A percentile compares a stretch with the other conserved stretches of the same genome.
phyloP scores from a whole-genome alignment of 2,888 invertebrate genomes.

The Prosapia bicincta region DNA sequence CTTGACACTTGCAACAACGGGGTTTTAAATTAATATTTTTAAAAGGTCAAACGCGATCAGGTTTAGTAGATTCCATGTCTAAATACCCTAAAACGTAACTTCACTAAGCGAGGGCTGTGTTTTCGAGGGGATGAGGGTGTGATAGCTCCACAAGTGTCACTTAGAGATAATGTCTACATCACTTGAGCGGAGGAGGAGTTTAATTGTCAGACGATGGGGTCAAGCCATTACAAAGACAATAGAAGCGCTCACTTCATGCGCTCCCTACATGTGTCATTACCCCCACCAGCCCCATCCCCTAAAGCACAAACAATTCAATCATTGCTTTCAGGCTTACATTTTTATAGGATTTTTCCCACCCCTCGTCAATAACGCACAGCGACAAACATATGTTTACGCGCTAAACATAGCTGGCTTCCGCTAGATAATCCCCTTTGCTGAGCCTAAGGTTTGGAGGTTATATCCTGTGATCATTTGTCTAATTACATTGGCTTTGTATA shows the following conservation, averaged over 20 bases:
- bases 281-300: not conserved
- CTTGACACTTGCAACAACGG: no score
- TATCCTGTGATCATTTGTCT: no score
- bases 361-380: not conserved
- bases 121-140: not conserved
- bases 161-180: conserved; percentile 18
- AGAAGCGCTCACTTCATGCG: not conserved
- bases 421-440: no score
- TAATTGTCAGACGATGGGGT: conserved; percentile 28
- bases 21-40: no score
- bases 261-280: not conserved
- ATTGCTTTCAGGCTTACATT: not conserved
- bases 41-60: no score
- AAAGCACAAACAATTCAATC: not conserved
- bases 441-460: no score
- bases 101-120: no score
- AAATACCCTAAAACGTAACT: no score
- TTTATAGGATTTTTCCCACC: not conserved
- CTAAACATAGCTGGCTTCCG: not conserved
- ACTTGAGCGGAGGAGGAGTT: not conserved
- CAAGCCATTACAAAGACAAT: conserved; percentile 24
- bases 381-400: not conserved
- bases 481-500: no score
- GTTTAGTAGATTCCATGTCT: no score
- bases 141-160: conserved; percentile 5